Conservation (phyloP, 2,888 invertebrate genomes). For the Dicyrtomina minuta region DNA sequence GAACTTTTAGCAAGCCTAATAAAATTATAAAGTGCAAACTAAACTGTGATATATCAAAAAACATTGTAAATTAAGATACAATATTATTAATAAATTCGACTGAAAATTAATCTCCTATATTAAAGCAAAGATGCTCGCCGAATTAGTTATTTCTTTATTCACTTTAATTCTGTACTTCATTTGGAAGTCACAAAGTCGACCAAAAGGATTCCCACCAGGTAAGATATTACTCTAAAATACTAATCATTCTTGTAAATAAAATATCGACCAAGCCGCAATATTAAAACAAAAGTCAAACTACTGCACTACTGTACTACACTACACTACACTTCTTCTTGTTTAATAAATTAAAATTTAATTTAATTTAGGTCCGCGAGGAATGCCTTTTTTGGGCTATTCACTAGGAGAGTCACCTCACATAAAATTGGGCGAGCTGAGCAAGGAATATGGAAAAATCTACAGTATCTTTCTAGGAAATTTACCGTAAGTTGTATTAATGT, state of each 20-base stretch:
- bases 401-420: constrained; percentile 38
- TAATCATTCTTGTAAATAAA: background rate
- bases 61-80: too few relatives aligned
- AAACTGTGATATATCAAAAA: too few relatives aligned
- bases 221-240: background rate
- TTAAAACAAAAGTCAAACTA: too few relatives aligned
- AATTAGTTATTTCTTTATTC: background rate
- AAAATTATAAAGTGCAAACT: too few relatives aligned
- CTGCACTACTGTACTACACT: background rate
- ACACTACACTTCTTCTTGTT: background rate
- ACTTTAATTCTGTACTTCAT: background rate
- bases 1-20: too few relatives aligned
- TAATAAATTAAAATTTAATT: too few relatives aligned
- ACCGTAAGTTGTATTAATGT: constrained; percentile 33
- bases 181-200: constrained; percentile 18
- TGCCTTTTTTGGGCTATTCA: constrained; percentile 42
- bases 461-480: constrained; percentile 42
- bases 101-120: too few relatives aligned
- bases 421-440: constrained; percentile 39
- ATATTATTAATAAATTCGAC: too few relatives aligned
- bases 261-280: too few relatives aligned
- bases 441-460: constrained; percentile 44
- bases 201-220: constrained; percentile 39
- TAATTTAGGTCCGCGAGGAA: constrained; percentile 43
- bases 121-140: background rate